Base-by-base conservation (phyloP, 2,113 vertebrate species). In the Spizaetus ornatus region DNA sequence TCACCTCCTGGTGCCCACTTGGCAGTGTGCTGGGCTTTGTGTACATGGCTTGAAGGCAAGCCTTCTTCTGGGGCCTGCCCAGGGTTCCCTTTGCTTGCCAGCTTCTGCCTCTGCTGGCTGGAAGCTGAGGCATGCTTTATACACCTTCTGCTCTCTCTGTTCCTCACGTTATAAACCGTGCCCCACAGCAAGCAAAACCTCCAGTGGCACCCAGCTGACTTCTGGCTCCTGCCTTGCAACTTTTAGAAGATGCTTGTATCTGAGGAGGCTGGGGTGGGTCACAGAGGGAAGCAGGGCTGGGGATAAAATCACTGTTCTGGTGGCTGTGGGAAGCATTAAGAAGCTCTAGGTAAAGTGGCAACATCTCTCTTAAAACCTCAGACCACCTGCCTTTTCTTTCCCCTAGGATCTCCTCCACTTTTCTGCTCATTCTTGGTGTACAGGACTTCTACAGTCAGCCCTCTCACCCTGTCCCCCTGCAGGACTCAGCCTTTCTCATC, bases 21-120 rank as follows among this genome's bases (percentile, higher is more conserved):
- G 55, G 16, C 40, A 52, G 21, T 3, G 50, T 10, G 10, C 50
- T 80, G 38, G 16, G 34, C 32, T 43, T 50, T 83, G 32, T 47
- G 53, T 16, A n/a, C 0, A 0, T 12, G 31, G 17, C 20, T 72
- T 61, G 62, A 88, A 81, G 67, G 3, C 16, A 73, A 77, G 3
- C 3, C 8, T 10, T 81, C 26, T 36, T 61, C 36, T 42, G n/a
- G 0, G 1, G 5, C 11, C 42, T 77, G 6, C 11, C 26, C 40
- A 55, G 21, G 13, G 14, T 13, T 91, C 5, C 40, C 12, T 58
- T 73, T 42, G 7, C n/a, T 67, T 42, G 13, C 10, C 32, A 77
- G 1, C 14, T 70, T 87, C 78, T 79, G 31, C 22, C 40, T 58
- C 32, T 89, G 52, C 34, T 69, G 5, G 2, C 36, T 58, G 84